phyloP scores from a whole-genome alignment of 2,797 vertebrate genomes.

The Apodemus agrarius region DNA sequence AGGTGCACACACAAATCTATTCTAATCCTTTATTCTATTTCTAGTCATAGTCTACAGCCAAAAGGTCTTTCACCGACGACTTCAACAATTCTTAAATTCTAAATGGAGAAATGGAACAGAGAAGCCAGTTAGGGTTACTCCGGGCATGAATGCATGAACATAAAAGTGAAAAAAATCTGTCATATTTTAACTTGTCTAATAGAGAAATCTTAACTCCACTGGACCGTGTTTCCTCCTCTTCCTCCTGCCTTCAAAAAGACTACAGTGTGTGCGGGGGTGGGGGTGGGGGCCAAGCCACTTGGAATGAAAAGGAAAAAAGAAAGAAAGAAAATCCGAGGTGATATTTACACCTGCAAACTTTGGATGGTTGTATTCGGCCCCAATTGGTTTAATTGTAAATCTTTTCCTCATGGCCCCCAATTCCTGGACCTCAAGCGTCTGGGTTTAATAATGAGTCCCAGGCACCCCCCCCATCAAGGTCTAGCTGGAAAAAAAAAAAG shows the following conservation, averaged over 20 bases:
- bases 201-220: slow-evolving; percentile 17
- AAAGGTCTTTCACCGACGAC: slow-evolving; percentile 32
- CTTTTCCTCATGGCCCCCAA: slow-evolving; percentile 87
- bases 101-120: slow-evolving; percentile 20
- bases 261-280: background rate
- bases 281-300: background rate
- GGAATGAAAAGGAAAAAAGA: background rate
- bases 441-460: slow-evolving; percentile 86
- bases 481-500: slow-evolving; percentile 42
- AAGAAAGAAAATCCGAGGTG: background rate
- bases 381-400: slow-evolving; percentile 87
- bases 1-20: background rate
- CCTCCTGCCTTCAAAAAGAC: slow-evolving; percentile 21
- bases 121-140: background rate
- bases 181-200: slow-evolving; percentile 56
- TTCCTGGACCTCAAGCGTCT: slow-evolving; percentile 82
- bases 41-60: background rate
- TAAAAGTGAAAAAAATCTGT: background rate
- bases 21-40: background rate
- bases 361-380: slow-evolving; percentile 78
- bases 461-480: slow-evolving; percentile 80
- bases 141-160: background rate
- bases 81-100: slow-evolving; percentile 18
- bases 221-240: background rate
- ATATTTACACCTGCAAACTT: slow-evolving; percentile 87